Evolutionary conservation across 2,797 vertebrate species (phyloP), one percentile per base, ranked within the genome.

Genomic region (Rhodeus uyekii): DNA sequence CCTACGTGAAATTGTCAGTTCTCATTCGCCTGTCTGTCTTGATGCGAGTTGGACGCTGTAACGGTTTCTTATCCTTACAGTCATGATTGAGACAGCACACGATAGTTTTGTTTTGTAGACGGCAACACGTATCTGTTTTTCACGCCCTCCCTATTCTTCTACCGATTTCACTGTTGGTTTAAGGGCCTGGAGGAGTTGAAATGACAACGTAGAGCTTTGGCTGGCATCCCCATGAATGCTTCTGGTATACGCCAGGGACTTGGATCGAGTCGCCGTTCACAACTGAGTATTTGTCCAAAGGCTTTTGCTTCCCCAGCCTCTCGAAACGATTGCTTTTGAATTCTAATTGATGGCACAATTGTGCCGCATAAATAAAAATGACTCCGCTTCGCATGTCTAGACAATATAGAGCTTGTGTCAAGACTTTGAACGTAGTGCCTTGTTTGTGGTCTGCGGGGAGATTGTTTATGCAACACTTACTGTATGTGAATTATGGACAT

Each of bases 171-270:
- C 85, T 85, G 72, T 42, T 75, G 84, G 64, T 78, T 72, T 79
- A 69, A 83, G 80, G 69, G 76, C 76, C 85, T 86, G 87, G 89
- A 89, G 90, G 88, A 83, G 82, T 89, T 89, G 89, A 76, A 89
- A 88, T 89, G 89, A 90, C 88, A 88, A 87, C 86, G 89, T 42
- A 80, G 86, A 55, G 75, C 79, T 72, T 87, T 83, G 86, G 86
- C 83, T 90, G 89, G 86, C 85, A 87, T 84, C 71, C 61, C 82
- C 83, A 83, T 72, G 67, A 88, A 88, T 88, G 89, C 80, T 86
- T 75, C 76, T 53, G 78, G 85, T 83, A 72, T 63, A 84, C 34
- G 82, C 83, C 87, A 87, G 88, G 69, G 68, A 84, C 84, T 84
- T 64, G 83, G 79, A 83, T 46, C 42, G 27, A 72, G 74, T 61